These are phyloP conservation scores for Leucania comma DNA, from an alignment of 2,888 invertebrate genomes.

Conservation along the genomic window DNA sequence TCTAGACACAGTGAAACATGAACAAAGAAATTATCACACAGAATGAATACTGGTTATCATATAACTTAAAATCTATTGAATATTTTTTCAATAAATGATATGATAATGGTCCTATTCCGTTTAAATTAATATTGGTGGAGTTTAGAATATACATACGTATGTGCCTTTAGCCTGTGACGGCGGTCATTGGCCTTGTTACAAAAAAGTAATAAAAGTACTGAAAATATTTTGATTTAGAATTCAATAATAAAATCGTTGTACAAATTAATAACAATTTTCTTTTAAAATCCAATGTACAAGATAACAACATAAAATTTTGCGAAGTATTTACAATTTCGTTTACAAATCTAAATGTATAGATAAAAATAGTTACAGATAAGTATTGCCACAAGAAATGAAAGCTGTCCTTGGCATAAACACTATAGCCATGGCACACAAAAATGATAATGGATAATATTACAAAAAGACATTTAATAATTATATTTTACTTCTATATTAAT, in stretches of 20 bases:
- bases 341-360: background rate
- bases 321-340: conserved; percentile 44
- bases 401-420: conserved; percentile 9
- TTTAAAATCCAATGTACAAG: background rate
- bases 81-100: conserved; percentile 46
- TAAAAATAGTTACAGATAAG: background rate
- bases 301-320: conserved; percentile 8
- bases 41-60: conserved; percentile 60
- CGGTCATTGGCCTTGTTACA: background rate
- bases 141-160: conserved; percentile 11
- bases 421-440: conserved; percentile 35
- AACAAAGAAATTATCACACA: conserved; percentile 42
- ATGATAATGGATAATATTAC: conserved; percentile 9
- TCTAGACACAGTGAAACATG: conserved; percentile 30
- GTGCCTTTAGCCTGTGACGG: background rate
- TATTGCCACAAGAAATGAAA: conserved; percentile 20
- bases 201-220: background rate
- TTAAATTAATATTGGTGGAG: conserved; percentile 12
- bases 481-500: conserved; percentile 31
- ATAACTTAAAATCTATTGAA: conserved; percentile 58
- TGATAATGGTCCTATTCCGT: conserved; percentile 47
- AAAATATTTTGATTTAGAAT: conserved; percentile 20
- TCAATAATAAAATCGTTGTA: conserved; percentile 34
- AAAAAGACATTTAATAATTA: conserved; percentile 21
- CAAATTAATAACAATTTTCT: conserved; percentile 24